A percentile compares a stretch with the other conserved stretches of the same genome.
Evolutionary conservation across 53 echinoderm and acorn worm genomes (phyloP).

Genomic region (Hippasteria phrygiana): DNA sequence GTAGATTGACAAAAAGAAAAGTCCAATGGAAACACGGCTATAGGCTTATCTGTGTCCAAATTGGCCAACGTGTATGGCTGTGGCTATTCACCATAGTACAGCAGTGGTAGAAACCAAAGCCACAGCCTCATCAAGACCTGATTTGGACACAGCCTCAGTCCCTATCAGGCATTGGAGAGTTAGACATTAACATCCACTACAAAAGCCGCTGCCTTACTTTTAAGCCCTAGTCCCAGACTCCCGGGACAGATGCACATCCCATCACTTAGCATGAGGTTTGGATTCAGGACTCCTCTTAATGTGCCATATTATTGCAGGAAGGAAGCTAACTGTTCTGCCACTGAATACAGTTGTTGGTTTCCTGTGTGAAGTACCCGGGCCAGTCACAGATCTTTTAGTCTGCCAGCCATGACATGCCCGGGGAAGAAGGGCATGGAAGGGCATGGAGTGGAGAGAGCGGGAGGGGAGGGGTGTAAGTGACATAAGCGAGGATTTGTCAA

Average conservation of each 20-base stretch:
- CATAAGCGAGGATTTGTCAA: background rate
- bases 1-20: too few species aligned
- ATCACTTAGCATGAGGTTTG: slow-evolving; percentile 32
- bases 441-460: background rate
- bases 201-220: background rate
- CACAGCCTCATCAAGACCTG: too few species aligned
- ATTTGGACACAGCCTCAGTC: too few species aligned
- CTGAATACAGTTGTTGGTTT: slow-evolving; percentile 46
- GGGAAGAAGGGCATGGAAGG: background rate
- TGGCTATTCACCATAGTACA: too few species aligned
- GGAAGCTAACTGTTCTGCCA: slow-evolving; percentile 47
- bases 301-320: slow-evolving; percentile 51
- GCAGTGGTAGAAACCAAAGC: too few species aligned
- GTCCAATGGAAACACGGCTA: too few species aligned
- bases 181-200: background rate
- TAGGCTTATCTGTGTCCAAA: too few species aligned
- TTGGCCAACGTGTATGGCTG: too few species aligned
- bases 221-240: background rate
- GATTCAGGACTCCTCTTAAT: slow-evolving; percentile 25
- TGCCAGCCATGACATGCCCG: background rate
- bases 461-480: background rate
- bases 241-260: slow-evolving; percentile 20
- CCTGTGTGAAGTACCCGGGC: slow-evolving; percentile 42
- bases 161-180: too few species aligned
- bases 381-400: slow-evolving; percentile 21